phyloP scores from a whole-genome alignment of 1,140 invertebrate species.

The Tyrophagus putrescentiae region DNA sequence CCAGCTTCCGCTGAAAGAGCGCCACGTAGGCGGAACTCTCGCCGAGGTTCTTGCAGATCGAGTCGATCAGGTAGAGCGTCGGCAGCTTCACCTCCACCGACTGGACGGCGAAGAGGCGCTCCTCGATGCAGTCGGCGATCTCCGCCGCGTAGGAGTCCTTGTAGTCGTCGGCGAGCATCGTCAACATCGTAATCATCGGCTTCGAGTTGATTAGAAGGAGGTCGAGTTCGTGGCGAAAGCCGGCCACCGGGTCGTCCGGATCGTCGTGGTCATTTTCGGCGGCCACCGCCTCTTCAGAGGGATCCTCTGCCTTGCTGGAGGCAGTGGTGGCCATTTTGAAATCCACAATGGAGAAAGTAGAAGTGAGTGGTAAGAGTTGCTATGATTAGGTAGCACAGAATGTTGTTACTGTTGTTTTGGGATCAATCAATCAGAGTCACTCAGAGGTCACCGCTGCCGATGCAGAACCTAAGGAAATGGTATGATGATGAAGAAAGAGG shows the following conservation, averaged over 20 bases:
- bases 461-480: too few relatives aligned
- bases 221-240: not conserved
- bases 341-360: too few relatives aligned
- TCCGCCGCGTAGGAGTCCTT: slow-evolving; percentile 36
- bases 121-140: slow-evolving; percentile 83
- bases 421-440: too few relatives aligned
- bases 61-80: slow-evolving; percentile 59
- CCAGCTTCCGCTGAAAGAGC: slow-evolving; percentile 74
- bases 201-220: slow-evolving; percentile 81
- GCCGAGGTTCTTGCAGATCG: slow-evolving; percentile 93
- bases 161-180: slow-evolving; percentile 90
- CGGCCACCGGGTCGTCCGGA: not conserved
- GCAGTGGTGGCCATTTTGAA: too few relatives aligned
- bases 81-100: slow-evolving; percentile 19
- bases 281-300: too few relatives aligned
- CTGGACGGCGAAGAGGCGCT: slow-evolving; percentile 81
- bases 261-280: not conserved
- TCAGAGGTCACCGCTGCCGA: too few relatives aligned
- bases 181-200: slow-evolving; percentile 86
- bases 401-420: too few relatives aligned
- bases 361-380: too few relatives aligned
- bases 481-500: too few relatives aligned
- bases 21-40: slow-evolving; percentile 55
- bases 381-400: too few relatives aligned
- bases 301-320: too few relatives aligned